A percentile compares a stretch with the other conserved stretches of the same genome.
Evolutionary conservation across 2,888 invertebrate genomes (phyloP).

Genomic region (Drosophila mimica): DNA sequence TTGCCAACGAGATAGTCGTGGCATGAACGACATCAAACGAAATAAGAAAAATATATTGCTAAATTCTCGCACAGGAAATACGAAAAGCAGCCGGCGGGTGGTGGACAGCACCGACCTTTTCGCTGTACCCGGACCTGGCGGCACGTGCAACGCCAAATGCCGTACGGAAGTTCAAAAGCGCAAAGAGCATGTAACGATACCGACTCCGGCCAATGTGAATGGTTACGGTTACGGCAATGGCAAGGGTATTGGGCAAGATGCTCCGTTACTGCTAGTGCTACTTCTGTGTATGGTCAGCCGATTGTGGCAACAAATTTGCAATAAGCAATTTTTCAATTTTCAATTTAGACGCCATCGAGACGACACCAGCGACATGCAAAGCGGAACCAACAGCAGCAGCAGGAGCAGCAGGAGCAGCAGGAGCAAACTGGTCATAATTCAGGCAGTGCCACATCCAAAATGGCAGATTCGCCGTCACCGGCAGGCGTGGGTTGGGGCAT

Average conservation of each 20-base stretch:
- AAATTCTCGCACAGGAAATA: slow-evolving; percentile 67
- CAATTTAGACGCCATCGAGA: slow-evolving; percentile 73
- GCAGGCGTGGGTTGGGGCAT: slow-evolving; percentile 13
- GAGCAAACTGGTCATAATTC: slow-evolving; percentile 61
- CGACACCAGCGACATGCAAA: slow-evolving; percentile 63
- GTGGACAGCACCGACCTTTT: slow-evolving; percentile 30
- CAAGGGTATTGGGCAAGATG: slow-evolving; percentile 12
- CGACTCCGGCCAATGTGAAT: slow-evolving; percentile 4
- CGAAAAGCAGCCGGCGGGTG: slow-evolving; percentile 35
- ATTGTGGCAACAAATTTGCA: slow-evolving; percentile 79
- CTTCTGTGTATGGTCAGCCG: slow-evolving; percentile 60
- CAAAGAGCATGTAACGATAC: slow-evolving; percentile 70
- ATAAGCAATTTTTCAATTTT: slow-evolving; percentile 80
- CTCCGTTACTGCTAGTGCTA: background rate
- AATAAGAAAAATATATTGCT: slow-evolving; percentile 74
- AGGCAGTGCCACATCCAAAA: slow-evolving; percentile 18
- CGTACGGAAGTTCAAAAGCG: slow-evolving; percentile 73
- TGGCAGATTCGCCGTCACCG: slow-evolving; percentile 42
- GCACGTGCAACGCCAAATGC: slow-evolving; percentile 74
- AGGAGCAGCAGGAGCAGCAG: slow-evolving; percentile 26
- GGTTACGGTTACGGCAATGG: background rate
- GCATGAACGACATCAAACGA: slow-evolving; percentile 58
- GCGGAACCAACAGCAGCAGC: slow-evolving; percentile 46
- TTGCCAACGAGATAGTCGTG: slow-evolving; percentile 28
- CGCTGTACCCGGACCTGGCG: slow-evolving; percentile 31